Evolutionary conservation across 1,140 invertebrate species (phyloP).

Genomic region (Drosophila kikkawai): DNA sequence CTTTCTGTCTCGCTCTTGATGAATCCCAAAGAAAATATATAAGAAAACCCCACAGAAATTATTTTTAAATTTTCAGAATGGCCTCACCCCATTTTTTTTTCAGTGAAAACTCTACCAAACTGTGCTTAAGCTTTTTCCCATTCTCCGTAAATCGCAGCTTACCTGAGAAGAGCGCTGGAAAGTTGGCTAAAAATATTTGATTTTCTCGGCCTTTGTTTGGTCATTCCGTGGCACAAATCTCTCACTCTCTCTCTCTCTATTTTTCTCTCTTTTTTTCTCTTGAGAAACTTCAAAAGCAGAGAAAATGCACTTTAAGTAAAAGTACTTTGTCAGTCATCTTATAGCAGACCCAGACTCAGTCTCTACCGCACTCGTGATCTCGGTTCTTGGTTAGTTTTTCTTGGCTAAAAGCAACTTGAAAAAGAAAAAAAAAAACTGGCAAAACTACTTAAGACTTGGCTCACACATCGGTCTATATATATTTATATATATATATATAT

Average conservation of each 20-base stretch:
- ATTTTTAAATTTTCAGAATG: too few species aligned
- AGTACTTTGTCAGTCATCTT: constrained; percentile 67
- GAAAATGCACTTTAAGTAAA: constrained; percentile 73
- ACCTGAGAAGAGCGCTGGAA: constrained; percentile 8
- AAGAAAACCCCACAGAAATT: not conserved
- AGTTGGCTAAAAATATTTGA: constrained; percentile 32
- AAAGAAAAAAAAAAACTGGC: constrained; percentile 24
- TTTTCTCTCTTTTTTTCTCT: constrained; percentile 4
- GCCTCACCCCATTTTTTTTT: not conserved
- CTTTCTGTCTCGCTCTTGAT: too few species aligned
- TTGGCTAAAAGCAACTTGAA: constrained; percentile 49
- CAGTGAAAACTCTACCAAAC: constrained; percentile 5
- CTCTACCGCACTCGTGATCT: constrained; percentile 28
- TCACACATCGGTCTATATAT: not conserved
- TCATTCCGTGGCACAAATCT: constrained; percentile 34
- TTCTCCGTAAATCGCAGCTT: not conserved
- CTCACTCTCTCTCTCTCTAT: not conserved
- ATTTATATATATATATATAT: not conserved
- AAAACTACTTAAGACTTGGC: constrained; percentile 50
- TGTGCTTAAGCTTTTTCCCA: constrained; percentile 2
- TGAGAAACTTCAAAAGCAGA: constrained; percentile 51
- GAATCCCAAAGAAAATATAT: too few species aligned
- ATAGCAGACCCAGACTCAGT: constrained; percentile 23
- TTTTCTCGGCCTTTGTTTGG: constrained; percentile 47
- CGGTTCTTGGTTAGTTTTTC: constrained; percentile 55